Evolutionary conservation across 2,797 vertebrate genomes (phyloP).

Genomic region (Clarias fuscus): DNA sequence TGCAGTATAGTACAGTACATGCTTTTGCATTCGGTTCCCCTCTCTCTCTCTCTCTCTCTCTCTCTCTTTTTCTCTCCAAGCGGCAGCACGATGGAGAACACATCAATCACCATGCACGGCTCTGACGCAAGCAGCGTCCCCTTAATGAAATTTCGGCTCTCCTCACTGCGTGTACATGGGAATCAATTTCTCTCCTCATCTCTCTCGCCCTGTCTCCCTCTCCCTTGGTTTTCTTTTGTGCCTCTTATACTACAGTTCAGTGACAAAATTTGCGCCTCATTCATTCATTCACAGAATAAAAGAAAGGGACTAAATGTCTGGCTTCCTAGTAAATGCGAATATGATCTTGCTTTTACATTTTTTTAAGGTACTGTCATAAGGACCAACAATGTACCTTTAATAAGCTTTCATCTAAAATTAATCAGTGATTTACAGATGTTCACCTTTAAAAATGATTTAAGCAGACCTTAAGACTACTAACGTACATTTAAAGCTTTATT

Average conservation of each 20-base stretch:
- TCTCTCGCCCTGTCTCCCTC: constrained; percentile 16
- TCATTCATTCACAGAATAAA: constrained; percentile 21
- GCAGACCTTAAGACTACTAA: background rate
- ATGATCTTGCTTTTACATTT: background rate
- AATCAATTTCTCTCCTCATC: constrained; percentile 59
- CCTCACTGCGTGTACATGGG: constrained; percentile 59
- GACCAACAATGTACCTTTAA: background rate
- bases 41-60: background rate
- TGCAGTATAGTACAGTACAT: constrained; percentile 33
- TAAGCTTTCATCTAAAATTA: background rate
- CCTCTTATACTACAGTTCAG: background rate
- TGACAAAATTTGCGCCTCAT: background rate
- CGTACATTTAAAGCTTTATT: background rate
- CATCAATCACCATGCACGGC: constrained; percentile 66
- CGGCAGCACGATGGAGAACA: constrained; percentile 46
- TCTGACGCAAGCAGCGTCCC: constrained; percentile 67
- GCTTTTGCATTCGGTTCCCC: constrained; percentile 33
- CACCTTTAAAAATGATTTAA: background rate
- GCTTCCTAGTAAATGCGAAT: background rate
- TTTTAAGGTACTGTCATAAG: background rate
- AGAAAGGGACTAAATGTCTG: background rate
- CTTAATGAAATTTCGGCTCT: constrained; percentile 70
- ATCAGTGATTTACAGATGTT: background rate
- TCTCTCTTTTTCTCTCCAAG: constrained; percentile 39
- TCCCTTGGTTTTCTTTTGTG: background rate